Conservation (phyloP, 2,888 invertebrate species). For the Ramazzottius varieornatus region DNA sequence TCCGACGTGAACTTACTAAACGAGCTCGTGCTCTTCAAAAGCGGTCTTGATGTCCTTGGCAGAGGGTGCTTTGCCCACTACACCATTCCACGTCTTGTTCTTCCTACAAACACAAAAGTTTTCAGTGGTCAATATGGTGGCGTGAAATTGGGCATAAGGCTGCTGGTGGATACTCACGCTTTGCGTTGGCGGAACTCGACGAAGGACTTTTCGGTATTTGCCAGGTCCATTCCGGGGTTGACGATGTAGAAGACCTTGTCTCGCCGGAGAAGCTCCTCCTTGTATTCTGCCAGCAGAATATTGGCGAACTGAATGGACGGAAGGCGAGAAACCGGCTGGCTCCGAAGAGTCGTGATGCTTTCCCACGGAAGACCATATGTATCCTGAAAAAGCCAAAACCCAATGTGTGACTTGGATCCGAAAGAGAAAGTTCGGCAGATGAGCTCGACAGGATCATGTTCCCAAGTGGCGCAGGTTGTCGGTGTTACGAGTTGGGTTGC, state of each 20-base stretch:
- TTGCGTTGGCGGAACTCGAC: conserved; percentile 13
- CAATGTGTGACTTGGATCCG: too few species aligned
- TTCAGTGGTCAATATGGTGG: neutral
- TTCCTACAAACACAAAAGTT: neutral
- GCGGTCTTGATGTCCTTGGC: conserved; percentile 30
- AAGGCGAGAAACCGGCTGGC: conserved; percentile 43
- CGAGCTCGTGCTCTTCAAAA: conserved; percentile 33
- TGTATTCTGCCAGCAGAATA: conserved; percentile 9
- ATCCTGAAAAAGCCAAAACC: too few species aligned
- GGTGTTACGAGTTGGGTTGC: too few species aligned
- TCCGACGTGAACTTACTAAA: too few species aligned
- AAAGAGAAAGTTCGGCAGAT: too few species aligned
- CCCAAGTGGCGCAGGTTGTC: too few species aligned
- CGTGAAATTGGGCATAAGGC: too few species aligned
- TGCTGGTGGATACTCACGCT: neutral
- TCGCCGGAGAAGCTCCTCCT: conserved; percentile 22
- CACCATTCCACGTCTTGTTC: conserved; percentile 31
- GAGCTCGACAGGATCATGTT: too few species aligned
- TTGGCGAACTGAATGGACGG: conserved; percentile 32
- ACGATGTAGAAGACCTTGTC: conserved; percentile 34
- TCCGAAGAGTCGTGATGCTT: conserved; percentile 34
- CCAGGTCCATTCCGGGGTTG: conserved; percentile 41
- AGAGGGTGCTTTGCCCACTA: conserved; percentile 31
- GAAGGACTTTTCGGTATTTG: conserved; percentile 33
- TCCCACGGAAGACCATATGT: conserved; percentile 56